Evolutionary conservation across 2,888 invertebrate species (phyloP), one percentile per base, ranked within the genome.

Genomic region (Pherbina coryleti): DNA sequence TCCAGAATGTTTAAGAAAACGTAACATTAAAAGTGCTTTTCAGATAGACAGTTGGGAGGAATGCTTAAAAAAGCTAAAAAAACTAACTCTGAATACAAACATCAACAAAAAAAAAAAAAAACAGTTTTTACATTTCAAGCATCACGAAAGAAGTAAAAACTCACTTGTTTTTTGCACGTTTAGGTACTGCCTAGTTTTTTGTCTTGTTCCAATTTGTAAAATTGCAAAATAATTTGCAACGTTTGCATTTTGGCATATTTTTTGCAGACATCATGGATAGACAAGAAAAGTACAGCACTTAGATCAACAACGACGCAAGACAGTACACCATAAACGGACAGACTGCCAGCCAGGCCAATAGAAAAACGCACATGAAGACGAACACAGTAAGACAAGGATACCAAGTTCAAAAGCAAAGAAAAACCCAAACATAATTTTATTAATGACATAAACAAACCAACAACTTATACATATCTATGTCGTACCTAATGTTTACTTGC

Each of bases 371-470:
- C 11, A 14, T 31, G 17, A 64, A 64, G 31, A 4, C n/a, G 17
- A n/a, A 53, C 53, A 53, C 55, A 55, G 11, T 37, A 14, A 64
- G 17, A 34, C 34, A 64, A 64, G 64, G 64, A 34, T 34, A 64
- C 17, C 14, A 31, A 22, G 3, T 19, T 55, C 55, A 7, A 55
- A n/a, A 55, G 22, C n/a, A 55, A 2, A 22, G 22, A 66, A 66
- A 34, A 70, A 70, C 25, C 31, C 53, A 70, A 70, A 70, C 49
- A 25, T 51, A 70, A 70, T 70, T 70, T 28, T 28, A 70, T 70
- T 70, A 70, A 70, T 49, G 70, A 64, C 28, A 34, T n/a, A 22
- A 22, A 31, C n/a, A 64, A 31, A 17, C 64, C 34, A 22, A 55
- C 19, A 8, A 9, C 22, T 19, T 8, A 55, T 55, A 22, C 2